A percentile compares a stretch with the other conserved stretches of the same genome.
These are phyloP conservation scores for Apeira syringaria DNA, from an alignment of 2,888 invertebrate species.

Conservation along the genomic window DNA sequence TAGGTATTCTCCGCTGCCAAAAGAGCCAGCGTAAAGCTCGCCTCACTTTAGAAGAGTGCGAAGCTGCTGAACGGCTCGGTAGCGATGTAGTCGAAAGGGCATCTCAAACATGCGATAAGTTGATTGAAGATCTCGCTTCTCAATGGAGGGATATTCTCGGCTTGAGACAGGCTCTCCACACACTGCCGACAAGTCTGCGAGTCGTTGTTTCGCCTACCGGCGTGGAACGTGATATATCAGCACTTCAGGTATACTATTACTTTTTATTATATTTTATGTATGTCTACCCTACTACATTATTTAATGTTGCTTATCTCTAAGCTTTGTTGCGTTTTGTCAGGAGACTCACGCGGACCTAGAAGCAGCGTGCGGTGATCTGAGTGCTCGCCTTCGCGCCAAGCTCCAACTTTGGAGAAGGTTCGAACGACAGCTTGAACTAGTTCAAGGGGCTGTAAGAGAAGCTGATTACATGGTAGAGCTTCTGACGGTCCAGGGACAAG, in stretches of 20 bases:
- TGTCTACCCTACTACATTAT: no score
- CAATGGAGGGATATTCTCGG: constrained; percentile 92
- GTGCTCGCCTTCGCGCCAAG: constrained; percentile 85
- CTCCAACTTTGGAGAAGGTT: constrained; percentile 90
- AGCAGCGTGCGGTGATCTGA: constrained; percentile 87
- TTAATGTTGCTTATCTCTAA: no score
- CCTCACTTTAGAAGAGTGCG: constrained; percentile 88
- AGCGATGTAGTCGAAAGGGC: constrained; percentile 91
- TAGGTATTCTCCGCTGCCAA: constrained; percentile 87
- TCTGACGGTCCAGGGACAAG: constrained; percentile 91
- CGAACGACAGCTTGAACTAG: constrained; percentile 90
- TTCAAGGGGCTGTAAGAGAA: constrained; percentile 92
- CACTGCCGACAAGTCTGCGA: constrained; percentile 88
- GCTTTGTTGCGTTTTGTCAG: constrained; percentile 57
- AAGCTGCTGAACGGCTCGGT: constrained; percentile 87
- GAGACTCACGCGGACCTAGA: constrained; percentile 90
- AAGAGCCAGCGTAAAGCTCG: constrained; percentile 87
- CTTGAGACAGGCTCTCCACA: constrained; percentile 89
- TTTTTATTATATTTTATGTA: no score
- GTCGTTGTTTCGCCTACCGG: constrained; percentile 91
- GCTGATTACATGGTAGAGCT: constrained; percentile 95
- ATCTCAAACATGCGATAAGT: constrained; percentile 87
- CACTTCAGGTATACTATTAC: constrained; percentile 66
- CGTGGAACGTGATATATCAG: constrained; percentile 90
- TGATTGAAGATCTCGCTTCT: constrained; percentile 86